These are phyloP conservation scores for Synergus gifuensis DNA, from an alignment of 2,888 invertebrate species.

Conservation along the genomic window DNA sequence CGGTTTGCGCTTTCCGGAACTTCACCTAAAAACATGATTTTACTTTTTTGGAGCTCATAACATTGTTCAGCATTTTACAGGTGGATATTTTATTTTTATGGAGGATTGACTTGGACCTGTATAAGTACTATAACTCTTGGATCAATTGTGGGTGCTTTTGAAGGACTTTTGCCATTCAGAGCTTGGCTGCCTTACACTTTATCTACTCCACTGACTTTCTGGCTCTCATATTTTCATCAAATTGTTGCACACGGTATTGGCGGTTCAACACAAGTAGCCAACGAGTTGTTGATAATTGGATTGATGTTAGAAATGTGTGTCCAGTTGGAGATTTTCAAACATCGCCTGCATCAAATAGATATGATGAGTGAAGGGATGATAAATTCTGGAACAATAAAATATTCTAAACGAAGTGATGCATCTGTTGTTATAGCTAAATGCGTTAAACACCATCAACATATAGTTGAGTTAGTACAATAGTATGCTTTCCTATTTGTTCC, in stretches of 20 bases:
- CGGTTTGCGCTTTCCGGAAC: too few species aligned
- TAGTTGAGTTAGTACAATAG: slow-evolving; percentile 47
- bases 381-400: neutral
- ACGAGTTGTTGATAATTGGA: slow-evolving; percentile 57
- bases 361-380: neutral
- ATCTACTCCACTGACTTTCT: slow-evolving; percentile 47
- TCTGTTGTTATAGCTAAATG: slow-evolving; percentile 42
- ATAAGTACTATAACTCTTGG: slow-evolving; percentile 45
- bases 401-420: neutral
- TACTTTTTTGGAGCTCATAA: too few species aligned
- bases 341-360: slow-evolving; percentile 48
- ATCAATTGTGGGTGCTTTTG: slow-evolving; percentile 48
- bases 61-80: neutral
- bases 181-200: slow-evolving; percentile 59
- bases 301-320: slow-evolving; percentile 57
- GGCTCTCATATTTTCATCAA: slow-evolving; percentile 56
- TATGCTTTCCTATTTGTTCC: neutral
- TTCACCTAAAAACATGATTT: too few species aligned
- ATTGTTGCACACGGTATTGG: slow-evolving; percentile 53
- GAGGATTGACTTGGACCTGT: slow-evolving; percentile 45
- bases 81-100: slow-evolving; percentile 46
- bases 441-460: slow-evolving; percentile 48
- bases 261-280: slow-evolving; percentile 53
- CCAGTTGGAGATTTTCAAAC: slow-evolving; percentile 52
- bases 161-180: slow-evolving; percentile 53